Conservation (phyloP, 2,113 vertebrate genomes). For the Erythrocercus mccallii region DNA sequence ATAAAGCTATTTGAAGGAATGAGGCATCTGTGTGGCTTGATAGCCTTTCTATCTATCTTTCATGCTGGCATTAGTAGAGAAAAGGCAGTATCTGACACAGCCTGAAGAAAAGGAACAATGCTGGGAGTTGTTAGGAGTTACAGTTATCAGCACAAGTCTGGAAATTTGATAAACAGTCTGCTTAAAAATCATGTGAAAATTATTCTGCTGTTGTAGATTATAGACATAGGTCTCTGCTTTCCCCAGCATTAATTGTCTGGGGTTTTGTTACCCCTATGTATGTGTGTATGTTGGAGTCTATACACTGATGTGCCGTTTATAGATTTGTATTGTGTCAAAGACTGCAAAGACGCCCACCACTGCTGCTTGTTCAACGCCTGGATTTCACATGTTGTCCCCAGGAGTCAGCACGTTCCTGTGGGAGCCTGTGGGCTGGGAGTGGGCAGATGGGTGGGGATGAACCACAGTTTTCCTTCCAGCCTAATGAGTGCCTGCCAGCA, state of each 20-base stretch:
- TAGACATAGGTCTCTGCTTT: neutral
- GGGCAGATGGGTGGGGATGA: constrained; percentile 44
- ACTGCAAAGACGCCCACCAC: neutral
- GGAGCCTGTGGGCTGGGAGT: constrained; percentile 40
- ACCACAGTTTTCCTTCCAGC: constrained; percentile 31
- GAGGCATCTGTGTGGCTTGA: neutral
- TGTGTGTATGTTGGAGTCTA: neutral
- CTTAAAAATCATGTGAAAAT: constrained; percentile 26
- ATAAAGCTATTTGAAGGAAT: neutral
- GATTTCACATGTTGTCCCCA: neutral
- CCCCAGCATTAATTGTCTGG: neutral
- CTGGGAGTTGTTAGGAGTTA: neutral
- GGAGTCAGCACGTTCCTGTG: neutral
- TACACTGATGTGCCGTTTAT: neutral
- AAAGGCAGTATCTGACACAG: constrained; percentile 10
- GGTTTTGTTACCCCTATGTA: neutral
- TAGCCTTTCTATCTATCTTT: neutral
- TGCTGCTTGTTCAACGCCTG: neutral
- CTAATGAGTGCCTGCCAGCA: constrained; percentile 55
- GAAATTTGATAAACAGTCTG: constrained; percentile 24
- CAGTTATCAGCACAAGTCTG: neutral
- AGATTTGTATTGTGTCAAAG: neutral
- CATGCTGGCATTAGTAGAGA: neutral
- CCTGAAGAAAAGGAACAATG: constrained; percentile 4
- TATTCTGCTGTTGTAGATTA: neutral